Conservation (phyloP, 1,140 invertebrate genomes). For the Heliconius himera region DNA sequence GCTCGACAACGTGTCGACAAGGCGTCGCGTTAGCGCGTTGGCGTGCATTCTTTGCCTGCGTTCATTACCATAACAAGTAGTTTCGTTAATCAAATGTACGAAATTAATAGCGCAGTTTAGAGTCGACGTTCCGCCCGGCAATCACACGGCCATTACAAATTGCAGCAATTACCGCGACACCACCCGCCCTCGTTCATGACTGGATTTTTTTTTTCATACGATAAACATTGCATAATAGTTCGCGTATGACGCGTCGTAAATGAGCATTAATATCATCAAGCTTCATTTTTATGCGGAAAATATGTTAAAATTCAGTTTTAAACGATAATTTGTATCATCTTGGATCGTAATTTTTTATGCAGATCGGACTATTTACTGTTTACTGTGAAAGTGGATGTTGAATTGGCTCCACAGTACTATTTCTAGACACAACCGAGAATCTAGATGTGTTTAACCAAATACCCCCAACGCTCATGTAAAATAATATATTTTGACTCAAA, state of each 20-base stretch:
- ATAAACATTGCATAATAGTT: conserved; percentile 56
- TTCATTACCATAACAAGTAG: conserved; percentile 81
- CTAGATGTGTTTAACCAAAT: not conserved
- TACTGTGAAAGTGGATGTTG: not conserved
- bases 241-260: conserved; percentile 43
- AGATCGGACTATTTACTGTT: not conserved
- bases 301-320: conserved; percentile 9
- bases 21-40: conserved; percentile 71
- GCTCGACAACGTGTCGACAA: conserved; percentile 77
- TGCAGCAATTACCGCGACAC: conserved; percentile 78
- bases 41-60: conserved; percentile 78
- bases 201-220: conserved; percentile 58
- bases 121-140: conserved; percentile 73
- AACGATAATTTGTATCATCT: conserved; percentile 19
- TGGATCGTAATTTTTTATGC: not conserved
- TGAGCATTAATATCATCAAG: conserved; percentile 45
- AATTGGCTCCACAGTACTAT: not conserved
- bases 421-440: not conserved
- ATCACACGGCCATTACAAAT: conserved; percentile 79
- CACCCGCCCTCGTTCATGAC: conserved; percentile 58
- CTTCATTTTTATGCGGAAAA: conserved; percentile 32
- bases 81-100: conserved; percentile 81
- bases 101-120: conserved; percentile 81
- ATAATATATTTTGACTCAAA: conserved; percentile 52
- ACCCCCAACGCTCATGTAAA: not conserved